Conservation (phyloP, 2,888 invertebrate genomes). For the Polylopha cassiicola region DNA sequence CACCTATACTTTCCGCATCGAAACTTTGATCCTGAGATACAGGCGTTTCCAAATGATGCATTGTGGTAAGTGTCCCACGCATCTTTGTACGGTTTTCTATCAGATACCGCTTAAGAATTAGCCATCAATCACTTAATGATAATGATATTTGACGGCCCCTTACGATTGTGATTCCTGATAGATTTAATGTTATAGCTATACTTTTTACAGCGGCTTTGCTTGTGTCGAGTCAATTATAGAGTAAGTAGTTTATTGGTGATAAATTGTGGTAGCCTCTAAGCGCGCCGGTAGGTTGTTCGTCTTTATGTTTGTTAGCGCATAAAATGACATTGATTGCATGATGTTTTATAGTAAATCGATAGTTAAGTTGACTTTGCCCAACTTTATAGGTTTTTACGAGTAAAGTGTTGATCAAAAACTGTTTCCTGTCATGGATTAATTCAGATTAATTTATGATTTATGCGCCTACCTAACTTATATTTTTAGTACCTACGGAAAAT, state of each 20-base stretch:
- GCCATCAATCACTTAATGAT: constrained; percentile 71
- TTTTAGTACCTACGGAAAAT: no score
- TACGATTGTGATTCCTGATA: constrained; percentile 57
- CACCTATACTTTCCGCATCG: constrained; percentile 16
- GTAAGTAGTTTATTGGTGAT: constrained; percentile 1
- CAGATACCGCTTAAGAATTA: constrained; percentile 60
- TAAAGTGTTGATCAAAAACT: no score
- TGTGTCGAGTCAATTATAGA: background rate
- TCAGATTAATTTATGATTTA: no score
- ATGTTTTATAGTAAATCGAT: no score
- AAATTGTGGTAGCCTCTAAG: no score
- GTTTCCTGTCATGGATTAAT: no score
- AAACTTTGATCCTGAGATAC: constrained; percentile 12
- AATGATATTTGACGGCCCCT: constrained; percentile 69
- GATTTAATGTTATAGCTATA: constrained; percentile 43
- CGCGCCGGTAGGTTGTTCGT: background rate
- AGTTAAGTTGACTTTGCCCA: no score
- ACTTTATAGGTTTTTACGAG: no score
- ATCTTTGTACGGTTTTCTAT: constrained; percentile 60
- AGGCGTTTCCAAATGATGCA: constrained; percentile 51
- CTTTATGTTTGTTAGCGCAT: no score
- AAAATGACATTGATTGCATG: no score
- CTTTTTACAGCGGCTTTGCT: constrained; percentile 5
- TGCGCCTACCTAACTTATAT: no score
- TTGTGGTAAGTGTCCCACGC: constrained; percentile 69